Evolutionary conservation across 2,113 vertebrate genomes (phyloP).

Genomic region (Chloebia gouldiae): DNA sequence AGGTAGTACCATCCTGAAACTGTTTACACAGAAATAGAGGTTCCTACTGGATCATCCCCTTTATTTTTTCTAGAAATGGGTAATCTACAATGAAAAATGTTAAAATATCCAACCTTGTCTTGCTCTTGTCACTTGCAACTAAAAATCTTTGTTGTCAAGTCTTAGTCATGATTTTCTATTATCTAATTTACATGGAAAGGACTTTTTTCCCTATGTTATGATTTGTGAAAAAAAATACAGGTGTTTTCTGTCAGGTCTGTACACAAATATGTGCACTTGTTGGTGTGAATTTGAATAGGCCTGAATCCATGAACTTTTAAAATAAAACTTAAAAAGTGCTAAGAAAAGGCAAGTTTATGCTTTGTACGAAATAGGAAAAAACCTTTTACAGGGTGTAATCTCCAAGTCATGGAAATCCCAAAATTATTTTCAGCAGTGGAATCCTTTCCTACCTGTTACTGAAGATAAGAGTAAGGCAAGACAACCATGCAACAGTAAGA

Average conservation of each 20-base stretch:
- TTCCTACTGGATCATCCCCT: neutral
- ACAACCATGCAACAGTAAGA: neutral
- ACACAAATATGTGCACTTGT: neutral
- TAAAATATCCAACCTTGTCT: neutral
- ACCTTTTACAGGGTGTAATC: neutral
- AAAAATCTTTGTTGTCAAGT: neutral
- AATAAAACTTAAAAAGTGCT: neutral
- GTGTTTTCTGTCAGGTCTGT: neutral
- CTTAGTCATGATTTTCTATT: neutral
- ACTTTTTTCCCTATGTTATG: neutral
- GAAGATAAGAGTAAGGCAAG: neutral
- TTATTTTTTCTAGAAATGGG: neutral
- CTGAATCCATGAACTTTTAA: neutral
- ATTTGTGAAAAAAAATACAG: neutral
- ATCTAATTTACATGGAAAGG: neutral
- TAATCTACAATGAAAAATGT: neutral
- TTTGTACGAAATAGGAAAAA: neutral
- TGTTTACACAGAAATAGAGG: neutral
- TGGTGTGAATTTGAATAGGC: neutral
- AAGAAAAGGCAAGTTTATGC: neutral
- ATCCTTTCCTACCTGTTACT: neutral
- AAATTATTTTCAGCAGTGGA: neutral
- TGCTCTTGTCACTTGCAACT: neutral
- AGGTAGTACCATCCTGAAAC: neutral
- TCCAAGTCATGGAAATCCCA: neutral